Base-by-base conservation (phyloP, 2,888 invertebrate genomes). In the Nomada lathburiana region DNA sequence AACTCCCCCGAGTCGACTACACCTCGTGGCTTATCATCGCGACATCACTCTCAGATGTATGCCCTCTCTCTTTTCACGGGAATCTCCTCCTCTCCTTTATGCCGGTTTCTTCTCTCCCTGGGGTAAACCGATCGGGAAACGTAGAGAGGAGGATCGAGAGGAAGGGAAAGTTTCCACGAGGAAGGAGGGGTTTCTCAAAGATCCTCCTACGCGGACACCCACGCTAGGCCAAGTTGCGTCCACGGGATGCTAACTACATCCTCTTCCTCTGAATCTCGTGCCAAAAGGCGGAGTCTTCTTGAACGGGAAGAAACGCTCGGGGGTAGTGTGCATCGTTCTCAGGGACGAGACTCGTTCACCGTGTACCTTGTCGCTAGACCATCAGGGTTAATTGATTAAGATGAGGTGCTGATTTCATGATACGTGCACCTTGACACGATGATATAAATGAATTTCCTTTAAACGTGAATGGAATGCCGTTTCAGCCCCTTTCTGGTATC, bases 21-120 rank as follows among this genome's bases (percentile, higher is more conserved):
- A 88, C 84, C 88, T 84, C 87, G 82, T 80, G 79, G 82, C 92
- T 93, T 93, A 93, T 93, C 93, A 93, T 92, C 92, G 91, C 87
- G 85, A 88, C 91, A 91, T 92, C 91, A 90, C 91, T 93, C 90
- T 89, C 89, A 88, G 85, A 83, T 72, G 78, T 36, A 57, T 52
- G 67, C 75, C 76, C 78, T 73, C 80, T 71, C 83, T 80, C 75
- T 63, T 74, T 79, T 42, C 72, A 26, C 23, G 29, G 26, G 70
- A 72, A 59, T 76, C 64, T 83, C 83, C 78, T 72, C 70, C 73
- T 83, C 80, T 72, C 20, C 50, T 67, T 78, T 76, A 74, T 70
- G 59, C 29, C 52, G 60, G 70, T 76, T 76, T 80, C 68, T 73
- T 57, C 70, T 73, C 70, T 73, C 72, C 67, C 63, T 59, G 65